Evolutionary conservation across 2,888 invertebrate genomes (phyloP), one percentile per base, ranked within the genome.

Genomic region (Zelleria hepariella): DNA sequence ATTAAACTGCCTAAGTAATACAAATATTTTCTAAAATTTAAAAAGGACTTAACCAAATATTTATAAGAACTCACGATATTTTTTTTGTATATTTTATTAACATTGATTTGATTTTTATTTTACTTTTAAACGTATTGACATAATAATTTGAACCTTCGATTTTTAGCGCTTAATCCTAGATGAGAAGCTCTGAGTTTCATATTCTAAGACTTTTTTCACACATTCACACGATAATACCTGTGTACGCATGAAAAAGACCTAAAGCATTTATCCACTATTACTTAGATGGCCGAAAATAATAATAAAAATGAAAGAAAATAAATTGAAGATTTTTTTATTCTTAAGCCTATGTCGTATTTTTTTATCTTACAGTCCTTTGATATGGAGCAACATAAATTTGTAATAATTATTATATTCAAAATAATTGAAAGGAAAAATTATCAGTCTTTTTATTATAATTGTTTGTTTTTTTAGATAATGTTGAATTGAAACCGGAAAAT

Each of bases 121-220:
- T 68, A 54, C 75, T 70, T 70, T 69, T 70, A 72, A 59, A 27
- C 5, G 58, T 80, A 85, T 86, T 84, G 85, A 86, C 86, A 80
- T 71, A 78, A 80, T 76, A 75, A 76, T 86, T 86, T 86, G 82
- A 84, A 86, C 84, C 78, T 83, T 81, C 69, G 72, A 78, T 75
- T 42, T n/a, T 42, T 76, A 75, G 74, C 72, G 68, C 80, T 82
- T 82, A 81, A 61, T 61, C 65, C 79, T 82, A 82, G 62, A 79
- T 79, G 83, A 84, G 80, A 86, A 86, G 86, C 86, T 86, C 86
- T 75, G 71, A 77, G 74, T 74, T 77, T 72, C 61, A 58, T 51
- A 53, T 57, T 59, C 47, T 24, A 27, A n/a, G 64, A 64, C 20
- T 8, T n/a, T 21, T 51, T 21, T 51, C 20, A 51, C 51, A 51